Conservation (phyloP, 2,888 invertebrate genomes). For the Acleris emargana region DNA sequence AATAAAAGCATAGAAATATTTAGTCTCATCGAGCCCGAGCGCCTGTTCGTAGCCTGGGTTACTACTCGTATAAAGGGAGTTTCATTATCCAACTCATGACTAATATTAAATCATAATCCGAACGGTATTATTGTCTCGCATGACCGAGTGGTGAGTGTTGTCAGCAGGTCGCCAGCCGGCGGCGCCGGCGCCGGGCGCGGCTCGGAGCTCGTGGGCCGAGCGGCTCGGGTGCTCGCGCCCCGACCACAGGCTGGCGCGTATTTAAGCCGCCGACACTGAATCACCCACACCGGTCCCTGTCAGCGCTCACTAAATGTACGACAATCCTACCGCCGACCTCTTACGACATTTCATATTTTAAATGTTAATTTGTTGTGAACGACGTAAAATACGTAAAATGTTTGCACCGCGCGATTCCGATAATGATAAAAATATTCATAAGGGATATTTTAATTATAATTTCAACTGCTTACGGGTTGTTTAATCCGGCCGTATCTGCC, state of each 20-base stretch:
- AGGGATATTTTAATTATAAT: slow-evolving; percentile 71
- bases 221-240: too few relatives aligned
- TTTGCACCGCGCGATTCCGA: slow-evolving; percentile 49
- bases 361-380: slow-evolving; percentile 59
- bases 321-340: slow-evolving; percentile 27
- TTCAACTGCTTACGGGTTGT: slow-evolving; percentile 57
- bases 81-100: too few relatives aligned
- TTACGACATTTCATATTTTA: slow-evolving; percentile 52
- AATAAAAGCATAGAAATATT: too few relatives aligned
- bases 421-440: slow-evolving; percentile 57
- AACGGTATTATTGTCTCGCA: too few relatives aligned
- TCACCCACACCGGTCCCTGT: slow-evolving; percentile 39
- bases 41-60: too few relatives aligned
- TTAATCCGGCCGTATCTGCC: slow-evolving; percentile 54
- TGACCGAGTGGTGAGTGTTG: too few relatives aligned
- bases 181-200: too few relatives aligned
- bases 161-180: too few relatives aligned
- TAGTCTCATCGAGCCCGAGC: too few relatives aligned
- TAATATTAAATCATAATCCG: too few relatives aligned
- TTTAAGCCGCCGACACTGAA: slow-evolving; percentile 25
- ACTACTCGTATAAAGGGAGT: too few relatives aligned
- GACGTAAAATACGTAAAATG: slow-evolving; percentile 62
- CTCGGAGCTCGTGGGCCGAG: too few relatives aligned
- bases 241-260: slow-evolving; percentile 14
- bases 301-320: slow-evolving; percentile 39